Conservation (phyloP, 2,113 vertebrate genomes). For the Catharus fuscescens region DNA sequence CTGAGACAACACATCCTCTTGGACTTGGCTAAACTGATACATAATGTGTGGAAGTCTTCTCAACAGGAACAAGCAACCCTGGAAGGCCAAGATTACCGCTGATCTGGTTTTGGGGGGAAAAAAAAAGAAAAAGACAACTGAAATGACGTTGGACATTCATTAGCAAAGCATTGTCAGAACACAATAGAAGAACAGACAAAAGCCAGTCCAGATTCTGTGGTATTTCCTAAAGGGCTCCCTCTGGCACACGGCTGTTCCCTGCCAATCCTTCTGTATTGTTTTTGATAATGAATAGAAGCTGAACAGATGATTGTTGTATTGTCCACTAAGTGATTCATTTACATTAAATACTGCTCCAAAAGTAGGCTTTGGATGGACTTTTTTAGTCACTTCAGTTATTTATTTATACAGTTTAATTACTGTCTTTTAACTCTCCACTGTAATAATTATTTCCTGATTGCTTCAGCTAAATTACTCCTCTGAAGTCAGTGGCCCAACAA, state of each 20-base stretch:
- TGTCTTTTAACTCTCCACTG: slow-evolving; percentile 32
- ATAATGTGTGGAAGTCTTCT: background rate
- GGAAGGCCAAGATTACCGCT: background rate
- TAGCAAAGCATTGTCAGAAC: slow-evolving; percentile 56
- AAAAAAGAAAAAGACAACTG: background rate
- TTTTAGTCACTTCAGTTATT: slow-evolving; percentile 44
- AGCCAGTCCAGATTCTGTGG: slow-evolving; percentile 48
- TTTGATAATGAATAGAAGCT: slow-evolving; percentile 68
- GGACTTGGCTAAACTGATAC: background rate
- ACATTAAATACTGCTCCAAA: slow-evolving; percentile 58
- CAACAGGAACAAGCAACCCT: background rate
- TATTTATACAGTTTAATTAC: slow-evolving; percentile 56
- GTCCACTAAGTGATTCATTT: slow-evolving; percentile 69
- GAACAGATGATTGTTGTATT: slow-evolving; percentile 68
- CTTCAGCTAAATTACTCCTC: slow-evolving; percentile 41
- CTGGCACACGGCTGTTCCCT: slow-evolving; percentile 27
- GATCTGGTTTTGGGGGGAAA: background rate
- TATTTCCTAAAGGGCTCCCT: slow-evolving; percentile 69
- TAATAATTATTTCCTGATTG: slow-evolving; percentile 54
- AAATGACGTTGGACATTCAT: slow-evolving; percentile 37
- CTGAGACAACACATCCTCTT: background rate
- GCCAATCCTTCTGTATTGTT: slow-evolving; percentile 63
- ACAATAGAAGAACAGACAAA: slow-evolving; percentile 63
- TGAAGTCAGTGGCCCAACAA: background rate
- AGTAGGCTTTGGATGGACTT: slow-evolving; percentile 42